phyloP scores from a whole-genome alignment of 2,113 vertebrate species.

The Clupea harengus region DNA sequence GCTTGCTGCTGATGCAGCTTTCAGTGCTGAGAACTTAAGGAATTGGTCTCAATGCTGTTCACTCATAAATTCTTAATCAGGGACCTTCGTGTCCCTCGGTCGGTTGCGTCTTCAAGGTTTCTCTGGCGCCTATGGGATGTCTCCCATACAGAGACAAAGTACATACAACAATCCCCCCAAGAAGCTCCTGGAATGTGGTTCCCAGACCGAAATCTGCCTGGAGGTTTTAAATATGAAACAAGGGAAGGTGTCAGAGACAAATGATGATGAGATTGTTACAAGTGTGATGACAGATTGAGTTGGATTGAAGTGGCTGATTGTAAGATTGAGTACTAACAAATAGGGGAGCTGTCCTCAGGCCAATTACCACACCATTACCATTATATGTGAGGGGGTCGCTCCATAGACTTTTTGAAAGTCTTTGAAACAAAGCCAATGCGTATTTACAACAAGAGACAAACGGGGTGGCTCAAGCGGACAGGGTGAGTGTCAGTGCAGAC shows the following conservation, averaged over 20 bases:
- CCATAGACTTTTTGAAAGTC: neutral
- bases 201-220: neutral
- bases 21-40: neutral
- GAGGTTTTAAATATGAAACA: neutral
- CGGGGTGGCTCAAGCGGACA: neutral
- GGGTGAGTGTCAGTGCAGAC: neutral
- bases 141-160: neutral
- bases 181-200: neutral
- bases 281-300: neutral
- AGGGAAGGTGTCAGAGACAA: neutral
- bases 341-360: neutral
- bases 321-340: neutral
- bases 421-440: neutral
- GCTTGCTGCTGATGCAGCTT: neutral
- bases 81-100: neutral
- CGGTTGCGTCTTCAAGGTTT: neutral
- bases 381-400: neutral
- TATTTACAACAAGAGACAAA: neutral
- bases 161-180: neutral
- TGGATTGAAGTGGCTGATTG: neutral
- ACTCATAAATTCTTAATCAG: neutral
- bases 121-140: neutral
- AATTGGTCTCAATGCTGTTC: neutral
- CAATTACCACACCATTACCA: neutral
- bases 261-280: neutral